Evolutionary conservation across 2,797 vertebrate species (phyloP), one percentile per base, ranked within the genome.

Genomic region (Megaceryle alcyon): DNA sequence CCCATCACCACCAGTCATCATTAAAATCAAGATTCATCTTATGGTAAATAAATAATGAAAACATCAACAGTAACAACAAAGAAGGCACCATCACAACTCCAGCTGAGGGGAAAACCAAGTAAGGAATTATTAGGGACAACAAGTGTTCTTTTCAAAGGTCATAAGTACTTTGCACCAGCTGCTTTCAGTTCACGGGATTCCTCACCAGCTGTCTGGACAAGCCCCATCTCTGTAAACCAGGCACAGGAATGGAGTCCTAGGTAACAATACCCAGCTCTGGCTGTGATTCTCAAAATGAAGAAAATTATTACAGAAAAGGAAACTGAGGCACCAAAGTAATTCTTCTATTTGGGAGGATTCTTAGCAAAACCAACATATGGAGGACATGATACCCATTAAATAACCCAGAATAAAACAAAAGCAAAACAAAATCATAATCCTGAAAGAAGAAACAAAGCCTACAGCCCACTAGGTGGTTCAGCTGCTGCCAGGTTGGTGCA

Each of bases 31-130:
- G n/a, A 43, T 75, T 71, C 73, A 57, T 82, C 11, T 78, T 65
- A 57, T 7, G 18, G 37, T 75, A 81, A 92, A 78, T 79, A 43
- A 90, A 78, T 63, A n/a, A 88, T 72, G 54, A 79, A 86, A 84
- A 48, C n/a, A 35, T 66, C 31, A 84, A 39, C 66, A 82, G 19
- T 59, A 69, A 26, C 2, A 73, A 44, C 25, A 86, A 89, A 82
- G 49, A 92, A 92, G 54, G 26, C 44, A 65, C 28, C 8, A 60
- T 75, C 12, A 18, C 48, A 81, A 29, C 14, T 94, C 44, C 49
- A n/a, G 57, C 16, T 54, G n/a, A 83, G 0, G 0, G 14, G 22
- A 86, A 91, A 59, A 60, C 15, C 25, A 49, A 49, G 41, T 22
- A 75, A 86, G 26, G 49, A 68, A 78, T 88, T 85, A 68, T 9